Evolutionary conservation across 2,888 invertebrate species (phyloP).

Genomic region (Drosophila trichaetosa): DNA sequence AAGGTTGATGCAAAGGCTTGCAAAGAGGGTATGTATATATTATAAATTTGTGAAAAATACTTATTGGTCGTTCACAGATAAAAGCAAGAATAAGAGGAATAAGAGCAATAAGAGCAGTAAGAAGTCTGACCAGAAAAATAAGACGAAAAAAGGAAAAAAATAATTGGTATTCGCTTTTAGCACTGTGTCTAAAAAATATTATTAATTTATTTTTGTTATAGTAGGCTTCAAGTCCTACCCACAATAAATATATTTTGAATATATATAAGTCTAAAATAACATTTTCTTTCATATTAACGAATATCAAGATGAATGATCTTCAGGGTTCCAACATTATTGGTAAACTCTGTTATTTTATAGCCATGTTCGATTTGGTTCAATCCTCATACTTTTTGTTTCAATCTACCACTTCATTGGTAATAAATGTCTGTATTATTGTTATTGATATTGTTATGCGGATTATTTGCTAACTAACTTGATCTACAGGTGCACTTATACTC

Average conservation of each 20-base stretch:
- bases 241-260: slow-evolving; percentile 38
- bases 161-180: background rate
- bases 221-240: slow-evolving; percentile 17
- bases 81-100: background rate
- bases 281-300: background rate
- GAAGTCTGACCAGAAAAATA: slow-evolving; percentile 24
- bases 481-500: slow-evolving; percentile 33
- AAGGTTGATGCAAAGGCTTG: slow-evolving; percentile 26
- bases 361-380: slow-evolving; percentile 47
- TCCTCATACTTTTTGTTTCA: slow-evolving; percentile 43
- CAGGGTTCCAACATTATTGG: background rate
- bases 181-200: background rate
- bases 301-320: background rate
- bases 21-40: slow-evolving; percentile 17
- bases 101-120: slow-evolving; percentile 13
- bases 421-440: slow-evolving; percentile 11
- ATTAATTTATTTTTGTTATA: slow-evolving; percentile 6
- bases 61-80: slow-evolving; percentile 1
- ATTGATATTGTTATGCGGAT: background rate
- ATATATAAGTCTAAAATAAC: background rate
- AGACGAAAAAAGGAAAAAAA: slow-evolving; percentile 28
- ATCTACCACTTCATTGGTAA: slow-evolving; percentile 16
- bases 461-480: background rate
- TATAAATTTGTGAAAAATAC: background rate
- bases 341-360: slow-evolving; percentile 35